Evolutionary conservation across 2,797 vertebrate genomes (phyloP).

Genomic region (Crocodylus rhombifer): DNA sequence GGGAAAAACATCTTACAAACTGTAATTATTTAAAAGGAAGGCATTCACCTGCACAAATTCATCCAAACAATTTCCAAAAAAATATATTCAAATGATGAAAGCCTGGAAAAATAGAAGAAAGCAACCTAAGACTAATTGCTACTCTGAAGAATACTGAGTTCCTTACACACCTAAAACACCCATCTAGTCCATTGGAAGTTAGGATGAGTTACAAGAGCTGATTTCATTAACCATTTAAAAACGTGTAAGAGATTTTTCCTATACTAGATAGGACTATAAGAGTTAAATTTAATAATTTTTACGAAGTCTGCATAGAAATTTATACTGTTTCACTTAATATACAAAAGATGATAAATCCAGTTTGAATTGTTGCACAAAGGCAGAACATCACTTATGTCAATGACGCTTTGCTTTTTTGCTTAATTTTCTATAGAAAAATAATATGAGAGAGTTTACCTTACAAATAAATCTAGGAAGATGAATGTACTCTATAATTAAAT

Average conservation of each 20-base stretch:
- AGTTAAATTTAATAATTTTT: neutral
- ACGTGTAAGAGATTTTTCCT: neutral
- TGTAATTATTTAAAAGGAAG: neutral
- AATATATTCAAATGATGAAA: neutral
- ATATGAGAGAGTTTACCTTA: neutral
- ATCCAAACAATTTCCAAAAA: neutral
- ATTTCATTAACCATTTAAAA: neutral
- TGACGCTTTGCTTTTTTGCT: neutral
- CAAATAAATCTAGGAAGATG: neutral
- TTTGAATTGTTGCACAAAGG: neutral
- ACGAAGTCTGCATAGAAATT: neutral
- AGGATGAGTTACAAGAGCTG: no score
- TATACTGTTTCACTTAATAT: neutral
- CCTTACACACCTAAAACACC: neutral
- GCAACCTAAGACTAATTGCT: neutral
- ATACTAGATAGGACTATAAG: neutral
- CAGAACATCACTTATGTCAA: neutral
- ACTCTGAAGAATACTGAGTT: neutral
- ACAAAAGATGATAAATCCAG: neutral
- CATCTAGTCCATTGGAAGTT: neutral
- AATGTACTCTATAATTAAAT: neutral
- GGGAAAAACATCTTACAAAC: neutral
- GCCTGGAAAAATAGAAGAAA: neutral
- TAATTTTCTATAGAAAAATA: neutral
- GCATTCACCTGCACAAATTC: rapidly evolving